Percentiles rank a stretch among this genome's conserved stretches.
Conservation (phyloP, 2,888 invertebrate genomes). For the Scaptomyza cyrtandrae region DNA sequence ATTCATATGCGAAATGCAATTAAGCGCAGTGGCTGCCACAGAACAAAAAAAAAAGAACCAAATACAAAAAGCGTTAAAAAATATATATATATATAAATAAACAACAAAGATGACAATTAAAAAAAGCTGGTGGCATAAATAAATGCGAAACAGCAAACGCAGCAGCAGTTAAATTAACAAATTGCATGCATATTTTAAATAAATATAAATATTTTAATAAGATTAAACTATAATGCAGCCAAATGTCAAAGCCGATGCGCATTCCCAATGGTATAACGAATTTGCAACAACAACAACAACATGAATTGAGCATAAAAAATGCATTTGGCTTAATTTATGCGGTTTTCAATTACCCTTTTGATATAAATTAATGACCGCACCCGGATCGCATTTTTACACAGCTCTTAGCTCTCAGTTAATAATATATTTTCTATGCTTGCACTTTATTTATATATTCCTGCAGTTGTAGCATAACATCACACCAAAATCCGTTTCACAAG, state of each 20-base stretch:
- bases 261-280: constrained; percentile 66
- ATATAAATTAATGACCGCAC: constrained; percentile 74
- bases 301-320: constrained; percentile 37
- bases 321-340: constrained; percentile 72
- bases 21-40: constrained; percentile 77
- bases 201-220: constrained; percentile 80
- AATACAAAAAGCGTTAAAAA: constrained; percentile 8
- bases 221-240: constrained; percentile 81
- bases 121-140: constrained; percentile 61
- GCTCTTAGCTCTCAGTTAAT: neutral
- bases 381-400: constrained; percentile 14
- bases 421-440: constrained; percentile 34
- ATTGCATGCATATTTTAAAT: constrained; percentile 81
- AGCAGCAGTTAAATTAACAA: constrained; percentile 81
- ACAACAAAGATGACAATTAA: constrained; percentile 51
- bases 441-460: constrained; percentile 62
- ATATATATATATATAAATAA: neutral
- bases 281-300: constrained; percentile 32
- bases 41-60: constrained; percentile 39
- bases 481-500: too few species aligned
- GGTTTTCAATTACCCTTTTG: constrained; percentile 79
- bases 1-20: constrained; percentile 82
- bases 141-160: constrained; percentile 72
- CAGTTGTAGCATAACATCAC: neutral
- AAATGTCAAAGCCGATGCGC: constrained; percentile 70